These are phyloP conservation scores for Malacoraja senta DNA, from an alignment of 2,797 vertebrate genomes.

Conservation along the genomic window DNA sequence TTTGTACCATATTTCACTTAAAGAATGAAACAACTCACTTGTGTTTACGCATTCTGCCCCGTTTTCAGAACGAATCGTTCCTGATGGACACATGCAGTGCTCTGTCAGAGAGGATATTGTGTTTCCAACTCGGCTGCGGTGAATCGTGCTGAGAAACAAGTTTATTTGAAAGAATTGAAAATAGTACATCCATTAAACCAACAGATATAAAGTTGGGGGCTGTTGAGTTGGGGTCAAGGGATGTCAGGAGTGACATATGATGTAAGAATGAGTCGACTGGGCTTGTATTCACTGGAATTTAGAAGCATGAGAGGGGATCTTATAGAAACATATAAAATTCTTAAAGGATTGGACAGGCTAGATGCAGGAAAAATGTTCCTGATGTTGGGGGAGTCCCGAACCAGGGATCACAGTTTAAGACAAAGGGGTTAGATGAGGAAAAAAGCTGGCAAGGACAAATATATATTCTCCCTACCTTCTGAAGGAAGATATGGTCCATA, in stretches of 20 bases:
- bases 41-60: background rate
- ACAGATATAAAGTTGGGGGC: no score
- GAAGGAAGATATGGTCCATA: background rate
- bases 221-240: background rate
- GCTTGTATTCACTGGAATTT: no score
- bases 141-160: background rate
- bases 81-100: background rate
- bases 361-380: no score
- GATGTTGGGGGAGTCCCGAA: no score
- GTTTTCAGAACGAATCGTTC: slow-evolving; percentile 9
- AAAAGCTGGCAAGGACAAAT: background rate
- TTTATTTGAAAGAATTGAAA: background rate
- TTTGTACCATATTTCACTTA: background rate
- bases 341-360: no score
- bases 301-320: no score
- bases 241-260: no score
- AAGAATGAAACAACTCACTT: slow-evolving; percentile 8
- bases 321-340: no score
- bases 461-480: background rate
- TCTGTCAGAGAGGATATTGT: background rate
- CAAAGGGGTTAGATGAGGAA: no score
- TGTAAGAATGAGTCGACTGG: no score
- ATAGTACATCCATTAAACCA: background rate
- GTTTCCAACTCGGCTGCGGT: no score
- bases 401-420: no score